Base-by-base conservation (phyloP, 2,888 invertebrate genomes). In the Gymnosoma rotundatum region DNA sequence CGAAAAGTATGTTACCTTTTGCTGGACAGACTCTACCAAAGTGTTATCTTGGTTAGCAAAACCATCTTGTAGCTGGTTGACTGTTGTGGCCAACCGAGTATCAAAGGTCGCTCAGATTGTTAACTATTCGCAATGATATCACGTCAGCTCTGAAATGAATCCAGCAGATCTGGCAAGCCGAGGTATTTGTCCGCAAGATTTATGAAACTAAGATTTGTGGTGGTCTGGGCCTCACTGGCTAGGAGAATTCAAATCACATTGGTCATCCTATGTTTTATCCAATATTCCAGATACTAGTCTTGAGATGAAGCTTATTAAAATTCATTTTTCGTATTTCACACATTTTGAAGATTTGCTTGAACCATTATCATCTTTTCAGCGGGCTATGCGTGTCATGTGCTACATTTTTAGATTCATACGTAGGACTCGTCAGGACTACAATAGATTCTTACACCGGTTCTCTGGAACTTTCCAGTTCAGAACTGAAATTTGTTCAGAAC, bases 31-130 rank as follows among this genome's bases (percentile, higher is more conserved):
- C 38, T 60, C 66, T 1, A 60, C 50, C 12, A 76, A 67, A 12
- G 67, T 69, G 4, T 9, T 69, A 0, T 48, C 66, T 2, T 60
- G 75, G 76, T 7, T 76, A 12, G 38, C 38, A 12, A 78, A 78
- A 67, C 64, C 76, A 1, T 64, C 82, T 2, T 85, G 60, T 21
- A 56, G 45, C 9, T 86, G 83, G 85, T 42, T 67, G n/a, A 80
- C 80, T 0, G 84, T 84, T 21, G 78, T 86, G 1, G 83, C 74
- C 0, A 82, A 83, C 38, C 54, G 83, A 12, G 80, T 74, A 0
- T 42, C 79, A 0, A 67, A 86, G 36, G 79, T 86, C 3, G 52
- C 36, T 7, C 66, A 61, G 20, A 75, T 25, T 25, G 25, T 25
- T 25, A 25, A 25, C 25, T 25, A 25, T 25, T 25, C 25, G 25